Percentiles rank a stretch among this genome's conserved stretches.
Evolutionary conservation across 2,113 vertebrate species (phyloP).

Genomic region (Melanotaenia duboulayi): DNA sequence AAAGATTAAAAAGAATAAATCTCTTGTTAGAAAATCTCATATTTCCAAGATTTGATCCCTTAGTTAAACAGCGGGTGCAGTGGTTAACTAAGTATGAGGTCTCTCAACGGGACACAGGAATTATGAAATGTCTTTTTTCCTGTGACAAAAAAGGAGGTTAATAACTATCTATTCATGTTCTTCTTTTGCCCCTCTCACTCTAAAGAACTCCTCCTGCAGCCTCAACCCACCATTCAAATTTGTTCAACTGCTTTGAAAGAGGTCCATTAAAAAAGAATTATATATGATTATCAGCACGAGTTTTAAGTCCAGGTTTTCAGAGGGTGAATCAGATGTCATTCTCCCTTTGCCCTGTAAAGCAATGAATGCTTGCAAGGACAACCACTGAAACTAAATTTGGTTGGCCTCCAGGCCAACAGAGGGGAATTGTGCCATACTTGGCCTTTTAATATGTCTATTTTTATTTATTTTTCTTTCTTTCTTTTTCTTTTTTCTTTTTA

Average conservation of each 20-base stretch:
- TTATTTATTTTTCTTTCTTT: neutral
- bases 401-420: conserved; percentile 18
- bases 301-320: conserved; percentile 28
- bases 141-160: conserved; percentile 42
- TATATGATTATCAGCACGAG: conserved; percentile 37
- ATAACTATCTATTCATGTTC: conserved; percentile 50
- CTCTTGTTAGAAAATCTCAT: conserved; percentile 6
- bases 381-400: conserved; percentile 5
- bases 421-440: too few species aligned
- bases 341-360: conserved; percentile 24
- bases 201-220: conserved; percentile 49
- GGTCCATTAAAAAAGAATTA: conserved; percentile 30
- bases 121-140: conserved; percentile 42
- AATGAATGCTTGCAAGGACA: conserved; percentile 6
- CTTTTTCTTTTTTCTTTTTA: neutral
- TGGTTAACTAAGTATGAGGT: conserved; percentile 21
- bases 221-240: conserved; percentile 46
- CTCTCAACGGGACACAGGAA: conserved; percentile 26
- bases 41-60: conserved; percentile 27
- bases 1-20: neutral
- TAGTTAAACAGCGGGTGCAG: neutral
- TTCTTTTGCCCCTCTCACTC: conserved; percentile 26
- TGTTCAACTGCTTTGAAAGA: conserved; percentile 43
- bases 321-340: conserved; percentile 34
- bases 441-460: too few species aligned